Evolutionary conservation across 2,888 invertebrate genomes (phyloP), one percentile per base, ranked within the genome.

Genomic region (Idaea biselata): DNA sequence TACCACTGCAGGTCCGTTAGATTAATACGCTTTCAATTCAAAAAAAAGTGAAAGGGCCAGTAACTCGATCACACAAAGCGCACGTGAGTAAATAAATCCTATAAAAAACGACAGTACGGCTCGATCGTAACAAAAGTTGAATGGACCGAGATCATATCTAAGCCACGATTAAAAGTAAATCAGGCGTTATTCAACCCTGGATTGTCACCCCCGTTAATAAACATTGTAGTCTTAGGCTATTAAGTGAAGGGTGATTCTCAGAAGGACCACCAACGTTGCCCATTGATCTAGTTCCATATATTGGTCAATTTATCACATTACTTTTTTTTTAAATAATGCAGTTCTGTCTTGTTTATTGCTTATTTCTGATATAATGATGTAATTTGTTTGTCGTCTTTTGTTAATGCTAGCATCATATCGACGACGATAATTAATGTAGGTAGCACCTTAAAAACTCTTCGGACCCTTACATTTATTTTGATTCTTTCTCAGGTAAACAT

Each of bases 141-240:
- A 87, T 83, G 80, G 78, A 81, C 79, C 77, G 74, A 80, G 91
- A 91, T 91, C 86, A 79, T 83, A 91, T 90, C 91, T 70, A 73
- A 68, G 75, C 79, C 87, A 87, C 89, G 87, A 87, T 87, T 88
- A 84, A 83, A 85, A 87, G 84, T 90, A 89, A 89, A 90, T 89
- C 90, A 89, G 85, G 77, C 76, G 78, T 79, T 81, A 84, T 87
- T 83, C 84, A 84, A 72, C 81, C 83, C 82, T 84, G 84, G 83
- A 86, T 83, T 80, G 83, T 80, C 71, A 75, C 69, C 73, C 84
- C 83, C 84, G 84, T 78, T 77, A 75, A 78, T 81, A 82, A 81
- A 82, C 77, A 82, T 81, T 81, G 83, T 79, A 78, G 79, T 77
- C 68, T 69, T 75, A 71, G 66, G 68, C 82, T 78, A 83, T 82